Evolutionary conservation across 2,113 vertebrate genomes (phyloP).

Genomic region (Pandion haliaetus): DNA sequence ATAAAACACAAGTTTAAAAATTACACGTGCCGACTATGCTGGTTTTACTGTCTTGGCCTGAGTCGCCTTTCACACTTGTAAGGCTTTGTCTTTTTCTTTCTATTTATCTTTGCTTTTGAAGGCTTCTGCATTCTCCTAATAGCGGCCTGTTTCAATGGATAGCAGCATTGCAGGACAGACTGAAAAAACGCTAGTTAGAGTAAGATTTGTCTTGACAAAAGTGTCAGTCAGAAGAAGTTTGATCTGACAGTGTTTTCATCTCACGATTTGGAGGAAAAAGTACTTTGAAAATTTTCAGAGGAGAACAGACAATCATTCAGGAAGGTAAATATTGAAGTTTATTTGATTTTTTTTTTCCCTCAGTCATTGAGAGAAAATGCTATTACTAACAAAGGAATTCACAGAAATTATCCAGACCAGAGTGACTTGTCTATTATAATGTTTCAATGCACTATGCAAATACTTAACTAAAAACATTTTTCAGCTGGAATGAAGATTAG

Average conservation of each 20-base stretch:
- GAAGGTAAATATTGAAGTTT: background rate
- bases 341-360: background rate
- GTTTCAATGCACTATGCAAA: background rate
- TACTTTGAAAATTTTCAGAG: background rate
- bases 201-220: slow-evolving; percentile 13
- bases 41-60: background rate
- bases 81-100: background rate
- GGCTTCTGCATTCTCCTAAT: background rate
- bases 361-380: background rate
- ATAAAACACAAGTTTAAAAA: background rate
- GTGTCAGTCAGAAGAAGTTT: background rate
- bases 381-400: background rate
- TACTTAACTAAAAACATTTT: background rate
- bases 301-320: background rate
- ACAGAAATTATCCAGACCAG: background rate
- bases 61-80: background rate
- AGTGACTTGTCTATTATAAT: background rate
- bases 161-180: background rate
- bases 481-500: background rate
- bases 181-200: background rate
- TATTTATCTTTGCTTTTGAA: background rate
- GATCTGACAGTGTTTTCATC: background rate
- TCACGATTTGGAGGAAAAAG: background rate
- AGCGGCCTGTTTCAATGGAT: background rate
- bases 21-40: background rate